Percentiles rank a stretch among this genome's conserved stretches.
Conservation (phyloP, 1,140 invertebrate genomes). For the Papilio glaucus region DNA sequence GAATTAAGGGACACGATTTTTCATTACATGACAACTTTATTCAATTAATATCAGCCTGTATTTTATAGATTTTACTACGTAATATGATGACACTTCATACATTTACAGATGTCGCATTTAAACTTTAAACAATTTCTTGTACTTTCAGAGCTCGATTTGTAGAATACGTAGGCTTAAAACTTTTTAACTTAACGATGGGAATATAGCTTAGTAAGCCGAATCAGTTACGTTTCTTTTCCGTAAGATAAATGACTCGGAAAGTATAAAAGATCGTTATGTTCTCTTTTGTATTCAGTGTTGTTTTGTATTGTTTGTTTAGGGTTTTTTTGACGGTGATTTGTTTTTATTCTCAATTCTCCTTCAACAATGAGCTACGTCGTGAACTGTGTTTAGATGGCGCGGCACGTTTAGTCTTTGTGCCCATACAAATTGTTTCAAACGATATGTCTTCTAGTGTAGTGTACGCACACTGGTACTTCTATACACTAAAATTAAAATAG, state of each 20-base stretch:
- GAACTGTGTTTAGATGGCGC: neutral
- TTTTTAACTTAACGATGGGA: neutral
- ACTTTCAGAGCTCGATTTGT: neutral
- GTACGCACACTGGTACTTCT: no score
- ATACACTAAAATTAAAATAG: no score
- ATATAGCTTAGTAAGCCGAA: neutral
- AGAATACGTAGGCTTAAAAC: neutral
- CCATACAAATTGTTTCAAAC: no score
- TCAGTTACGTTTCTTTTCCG: slow-evolving; percentile 18
- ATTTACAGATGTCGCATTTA: no score
- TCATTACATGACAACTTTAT: no score
- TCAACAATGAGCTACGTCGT: neutral
- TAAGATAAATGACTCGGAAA: slow-evolving; percentile 20
- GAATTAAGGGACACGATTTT: no score
- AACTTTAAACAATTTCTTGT: neutral
- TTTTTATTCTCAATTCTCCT: neutral
- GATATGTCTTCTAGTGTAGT: no score
- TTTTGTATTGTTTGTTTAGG: slow-evolving; percentile 1
- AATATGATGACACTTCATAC: no score
- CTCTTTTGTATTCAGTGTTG: slow-evolving; percentile 18
- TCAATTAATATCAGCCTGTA: no score
- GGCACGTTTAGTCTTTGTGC: no score
- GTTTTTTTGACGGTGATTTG: slow-evolving; percentile 4
- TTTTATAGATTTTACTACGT: no score
- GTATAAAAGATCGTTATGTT: slow-evolving; percentile 15